Conservation (phyloP, 1,140 invertebrate species). For the Phthorimaea operculella region DNA sequence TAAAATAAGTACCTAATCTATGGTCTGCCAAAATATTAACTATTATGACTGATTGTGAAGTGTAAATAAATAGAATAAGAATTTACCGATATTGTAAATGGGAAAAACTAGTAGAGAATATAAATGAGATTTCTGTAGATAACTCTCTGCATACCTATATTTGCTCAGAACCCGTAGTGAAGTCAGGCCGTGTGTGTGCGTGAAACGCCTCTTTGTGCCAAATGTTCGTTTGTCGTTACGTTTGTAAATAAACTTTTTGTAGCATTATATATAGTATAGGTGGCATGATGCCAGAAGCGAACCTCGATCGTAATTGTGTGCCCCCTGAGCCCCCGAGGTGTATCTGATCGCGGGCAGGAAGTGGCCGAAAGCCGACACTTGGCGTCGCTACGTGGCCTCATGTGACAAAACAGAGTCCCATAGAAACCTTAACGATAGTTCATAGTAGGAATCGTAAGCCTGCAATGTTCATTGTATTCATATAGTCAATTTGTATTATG, state of each 20-base stretch:
- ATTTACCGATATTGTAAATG: slow-evolving; percentile 51
- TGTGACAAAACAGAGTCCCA: not conserved
- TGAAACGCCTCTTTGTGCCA: slow-evolving; percentile 58
- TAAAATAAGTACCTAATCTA: slow-evolving; percentile 15
- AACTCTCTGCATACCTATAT: slow-evolving; percentile 61
- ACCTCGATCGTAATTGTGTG: not conserved
- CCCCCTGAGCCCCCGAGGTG: not conserved
- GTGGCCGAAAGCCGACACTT: not conserved
- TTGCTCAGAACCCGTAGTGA: slow-evolving; percentile 59
- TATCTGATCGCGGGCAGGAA: not conserved
- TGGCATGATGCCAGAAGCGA: not conserved
- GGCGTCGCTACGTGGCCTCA: too few relatives aligned
- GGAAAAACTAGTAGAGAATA: slow-evolving; percentile 37
- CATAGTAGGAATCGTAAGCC: not conserved
- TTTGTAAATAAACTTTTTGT: slow-evolving; percentile 35
- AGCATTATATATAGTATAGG: slow-evolving; percentile 12
- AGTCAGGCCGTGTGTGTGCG: slow-evolving; percentile 38
- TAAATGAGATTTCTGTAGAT: slow-evolving; percentile 54
- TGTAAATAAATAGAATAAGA: slow-evolving; percentile 63
- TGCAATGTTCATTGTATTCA: not conserved
- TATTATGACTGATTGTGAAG: slow-evolving; percentile 64
- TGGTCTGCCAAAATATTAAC: slow-evolving; percentile 58
- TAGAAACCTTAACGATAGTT: not conserved
- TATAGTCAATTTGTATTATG: slow-evolving; percentile 2
- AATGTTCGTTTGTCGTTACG: slow-evolving; percentile 39